These are phyloP conservation scores for Pantherophis vulpinus DNA, from an alignment of 2,797 vertebrate genomes.

Conservation along the genomic window DNA sequence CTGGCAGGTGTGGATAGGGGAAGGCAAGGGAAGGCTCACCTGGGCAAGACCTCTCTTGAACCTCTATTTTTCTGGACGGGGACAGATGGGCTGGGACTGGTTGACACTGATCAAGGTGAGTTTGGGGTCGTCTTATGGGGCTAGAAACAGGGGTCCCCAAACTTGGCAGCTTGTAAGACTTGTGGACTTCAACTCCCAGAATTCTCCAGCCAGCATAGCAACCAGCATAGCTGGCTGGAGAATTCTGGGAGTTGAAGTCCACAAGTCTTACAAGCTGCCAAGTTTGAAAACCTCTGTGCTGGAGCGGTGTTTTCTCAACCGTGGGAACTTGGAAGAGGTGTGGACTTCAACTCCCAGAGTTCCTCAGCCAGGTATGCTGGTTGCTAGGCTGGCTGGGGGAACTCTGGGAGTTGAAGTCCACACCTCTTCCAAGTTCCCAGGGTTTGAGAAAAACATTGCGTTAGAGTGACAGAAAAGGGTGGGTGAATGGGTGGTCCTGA, in stretches of 20 bases:
- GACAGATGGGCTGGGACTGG: not conserved
- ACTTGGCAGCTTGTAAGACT: too few species aligned
- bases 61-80: not conserved
- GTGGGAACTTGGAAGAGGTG: not conserved
- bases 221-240: too few species aligned
- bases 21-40: not conserved
- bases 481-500: not conserved
- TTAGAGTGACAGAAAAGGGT: not conserved
- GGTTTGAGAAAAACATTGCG: not conserved
- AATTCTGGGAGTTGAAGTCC: too few species aligned
- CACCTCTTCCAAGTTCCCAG: not conserved
- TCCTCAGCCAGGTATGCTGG: not conserved
- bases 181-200: too few species aligned
- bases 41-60: not conserved
- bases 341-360: not conserved
- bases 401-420: not conserved
- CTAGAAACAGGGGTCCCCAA: too few species aligned
- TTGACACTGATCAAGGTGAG: not conserved
- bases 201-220: too few species aligned
- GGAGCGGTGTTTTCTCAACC: not conserved
- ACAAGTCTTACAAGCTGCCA: too few species aligned
- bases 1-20: not conserved
- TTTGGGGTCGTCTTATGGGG: not conserved
- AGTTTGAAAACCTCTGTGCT: not conserved
- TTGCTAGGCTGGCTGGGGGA: not conserved